phyloP scores from a whole-genome alignment of 2,113 vertebrate species.

The Tor tambroides region DNA sequence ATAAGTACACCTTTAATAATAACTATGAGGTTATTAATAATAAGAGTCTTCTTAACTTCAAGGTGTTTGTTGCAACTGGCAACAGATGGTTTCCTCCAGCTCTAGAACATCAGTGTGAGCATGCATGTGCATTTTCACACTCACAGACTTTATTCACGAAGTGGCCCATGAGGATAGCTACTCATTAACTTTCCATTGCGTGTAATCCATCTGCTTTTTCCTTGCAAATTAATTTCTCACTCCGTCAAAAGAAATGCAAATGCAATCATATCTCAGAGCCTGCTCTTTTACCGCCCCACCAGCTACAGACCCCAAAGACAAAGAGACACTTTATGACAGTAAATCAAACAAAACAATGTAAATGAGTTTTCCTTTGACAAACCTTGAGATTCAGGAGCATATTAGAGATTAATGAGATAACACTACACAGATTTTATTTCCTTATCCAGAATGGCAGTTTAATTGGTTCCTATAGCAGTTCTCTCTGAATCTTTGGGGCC shows the following conservation, averaged over 20 bases:
- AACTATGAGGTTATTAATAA: background rate
- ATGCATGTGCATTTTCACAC: slow-evolving; percentile 8
- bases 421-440: background rate
- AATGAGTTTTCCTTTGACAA: slow-evolving; percentile 51
- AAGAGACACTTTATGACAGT: slow-evolving; percentile 33
- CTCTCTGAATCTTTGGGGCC: slow-evolving; percentile 40
- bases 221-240: slow-evolving; percentile 71
- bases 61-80: background rate
- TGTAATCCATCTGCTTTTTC: slow-evolving; percentile 68
- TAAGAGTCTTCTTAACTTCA: background rate
- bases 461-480: slow-evolving; percentile 46
- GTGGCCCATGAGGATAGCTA: slow-evolving; percentile 32
- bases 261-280: slow-evolving; percentile 53
- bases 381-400: slow-evolving; percentile 19
- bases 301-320: slow-evolving; percentile 28
- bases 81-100: background rate
- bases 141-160: slow-evolving; percentile 43
- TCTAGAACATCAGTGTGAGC: background rate
- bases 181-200: slow-evolving; percentile 67
- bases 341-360: slow-evolving; percentile 47
- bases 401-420: slow-evolving; percentile 37
- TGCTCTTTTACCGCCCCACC: slow-evolving; percentile 45
- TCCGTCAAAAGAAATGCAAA: slow-evolving; percentile 71
- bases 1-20: background rate
- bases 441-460: slow-evolving; percentile 45